A percentile compares a stretch with the other conserved stretches of the same genome.
These are phyloP conservation scores for Heliopora coerulea DNA, from an alignment of 92 coral and sea anemone species.

Conservation along the genomic window DNA sequence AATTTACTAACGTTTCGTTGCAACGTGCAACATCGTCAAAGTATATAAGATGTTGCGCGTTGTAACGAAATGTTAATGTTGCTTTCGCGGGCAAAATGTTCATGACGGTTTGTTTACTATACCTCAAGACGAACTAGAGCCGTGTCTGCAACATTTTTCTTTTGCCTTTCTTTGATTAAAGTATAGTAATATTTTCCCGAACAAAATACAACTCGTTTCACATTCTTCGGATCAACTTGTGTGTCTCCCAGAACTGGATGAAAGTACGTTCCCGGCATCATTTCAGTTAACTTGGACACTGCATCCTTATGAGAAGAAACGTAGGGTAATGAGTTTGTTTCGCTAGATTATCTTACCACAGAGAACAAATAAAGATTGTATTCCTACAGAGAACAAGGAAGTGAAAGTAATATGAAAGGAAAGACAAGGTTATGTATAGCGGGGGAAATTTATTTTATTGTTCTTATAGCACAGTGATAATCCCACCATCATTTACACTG, in stretches of 20 bases:
- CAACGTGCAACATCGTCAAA: too few species aligned
- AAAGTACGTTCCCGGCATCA: constrained; percentile 91
- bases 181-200: constrained; percentile 93
- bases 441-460: too few species aligned
- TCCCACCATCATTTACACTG: too few species aligned
- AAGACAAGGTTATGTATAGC: too few species aligned
- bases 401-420: too few species aligned
- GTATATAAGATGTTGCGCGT: too few species aligned
- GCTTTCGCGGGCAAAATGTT: too few species aligned
- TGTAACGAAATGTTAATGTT: too few species aligned
- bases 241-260: constrained; percentile 79
- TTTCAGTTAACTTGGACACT: constrained; percentile 70
- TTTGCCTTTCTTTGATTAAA: constrained; percentile 70
- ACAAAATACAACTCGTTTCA: constrained; percentile 84
- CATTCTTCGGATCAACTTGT: constrained; percentile 51
- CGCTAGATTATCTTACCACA: not conserved
- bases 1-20: too few species aligned
- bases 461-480: too few species aligned
- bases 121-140: constrained; percentile 95
- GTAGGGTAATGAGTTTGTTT: not conserved
- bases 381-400: too few species aligned
- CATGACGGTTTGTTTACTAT: not conserved
- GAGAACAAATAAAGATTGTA: too few species aligned
- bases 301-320: constrained; percentile 60
- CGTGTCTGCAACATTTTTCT: constrained; percentile 62